phyloP scores from a whole-genome alignment of 1,140 invertebrate species.

The Hermatobates lingyangjiaoensis region DNA sequence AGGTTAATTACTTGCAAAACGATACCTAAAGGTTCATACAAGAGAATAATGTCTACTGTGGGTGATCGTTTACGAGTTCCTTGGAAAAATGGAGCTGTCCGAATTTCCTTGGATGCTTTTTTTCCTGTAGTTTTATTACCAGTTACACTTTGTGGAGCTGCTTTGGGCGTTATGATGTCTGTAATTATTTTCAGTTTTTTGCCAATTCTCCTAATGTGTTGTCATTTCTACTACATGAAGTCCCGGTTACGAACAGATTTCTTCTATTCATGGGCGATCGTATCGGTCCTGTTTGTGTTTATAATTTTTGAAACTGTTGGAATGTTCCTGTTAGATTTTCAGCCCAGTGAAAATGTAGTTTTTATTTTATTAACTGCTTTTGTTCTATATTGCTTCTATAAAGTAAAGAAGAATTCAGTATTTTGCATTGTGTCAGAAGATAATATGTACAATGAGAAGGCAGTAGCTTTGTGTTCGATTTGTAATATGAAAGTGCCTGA shows the following conservation, averaged over 20 bases:
- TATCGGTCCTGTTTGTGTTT: constrained; percentile 38
- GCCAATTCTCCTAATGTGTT: constrained; percentile 36
- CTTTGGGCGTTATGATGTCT: constrained; percentile 35
- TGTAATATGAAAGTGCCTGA: constrained; percentile 18
- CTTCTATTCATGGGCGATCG: constrained; percentile 44
- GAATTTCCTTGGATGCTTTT: constrained; percentile 34
- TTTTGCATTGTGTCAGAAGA: constrained; percentile 22
- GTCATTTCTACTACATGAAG: constrained; percentile 35
- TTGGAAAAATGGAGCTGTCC: constrained; percentile 31
- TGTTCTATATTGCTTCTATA: constrained; percentile 35
- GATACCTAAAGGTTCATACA: constrained; percentile 10
- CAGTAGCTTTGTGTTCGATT: constrained; percentile 12
- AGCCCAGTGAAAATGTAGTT: constrained; percentile 41
- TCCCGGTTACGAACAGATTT: constrained; percentile 41
- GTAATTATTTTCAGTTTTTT: constrained; percentile 36
- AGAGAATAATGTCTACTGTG: constrained; percentile 22
- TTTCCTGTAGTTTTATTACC: constrained; percentile 43
- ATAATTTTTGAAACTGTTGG: constrained; percentile 42
- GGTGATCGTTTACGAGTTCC: constrained; percentile 32
- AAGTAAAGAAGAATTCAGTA: constrained; percentile 28
- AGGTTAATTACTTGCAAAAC: constrained; percentile 17
- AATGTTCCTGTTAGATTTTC: constrained; percentile 39
- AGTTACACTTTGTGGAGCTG: constrained; percentile 32
- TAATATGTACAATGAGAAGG: constrained; percentile 24
- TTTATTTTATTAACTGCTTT: constrained; percentile 33